Percentiles rank a stretch among this genome's conserved stretches.
phyloP scores from a whole-genome alignment of 2,888 invertebrate species.

The Dilophus febrilis region DNA sequence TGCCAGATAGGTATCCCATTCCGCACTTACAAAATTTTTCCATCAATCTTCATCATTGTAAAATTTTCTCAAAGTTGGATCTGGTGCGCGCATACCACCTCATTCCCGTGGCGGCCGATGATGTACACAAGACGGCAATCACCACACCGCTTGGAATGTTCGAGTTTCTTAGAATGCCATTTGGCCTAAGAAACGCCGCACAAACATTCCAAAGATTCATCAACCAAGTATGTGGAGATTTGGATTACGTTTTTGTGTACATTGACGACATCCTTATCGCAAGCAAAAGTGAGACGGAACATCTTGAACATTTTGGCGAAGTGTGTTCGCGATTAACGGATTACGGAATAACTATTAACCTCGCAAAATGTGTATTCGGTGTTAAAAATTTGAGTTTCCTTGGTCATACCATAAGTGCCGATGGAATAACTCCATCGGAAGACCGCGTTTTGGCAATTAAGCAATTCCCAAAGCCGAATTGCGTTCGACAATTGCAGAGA shows the following conservation, averaged over 20 bases:
- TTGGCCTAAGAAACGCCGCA: conserved; percentile 15
- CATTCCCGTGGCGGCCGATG: conserved; percentile 17
- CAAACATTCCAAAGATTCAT: conserved; percentile 18
- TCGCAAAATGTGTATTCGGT: neutral
- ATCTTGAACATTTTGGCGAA: neutral
- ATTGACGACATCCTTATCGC: neutral
- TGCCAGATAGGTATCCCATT: conserved; percentile 16
- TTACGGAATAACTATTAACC: neutral
- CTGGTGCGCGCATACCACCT: conserved; percentile 17
- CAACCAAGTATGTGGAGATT: conserved; percentile 14
- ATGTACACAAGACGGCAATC: conserved; percentile 19
- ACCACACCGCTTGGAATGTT: conserved; percentile 19
- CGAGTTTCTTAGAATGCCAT: conserved; percentile 17
- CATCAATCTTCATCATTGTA: conserved; percentile 8
- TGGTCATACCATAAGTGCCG: neutral
- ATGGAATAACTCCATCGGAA: conserved; percentile 1
- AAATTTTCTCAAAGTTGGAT: conserved; percentile 14
- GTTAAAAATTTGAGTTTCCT: neutral
- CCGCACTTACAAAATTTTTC: conserved; percentile 16
- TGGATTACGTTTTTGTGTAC: conserved; percentile 7
- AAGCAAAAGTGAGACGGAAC: neutral
- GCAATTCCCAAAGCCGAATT: conserved; percentile 1
- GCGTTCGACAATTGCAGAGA: neutral
- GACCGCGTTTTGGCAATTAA: neutral
- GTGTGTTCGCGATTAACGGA: neutral